Percentiles rank a stretch among this genome's conserved stretches.
Conservation (phyloP, 2,797 vertebrate species). For the Rhodeus uyekii region DNA sequence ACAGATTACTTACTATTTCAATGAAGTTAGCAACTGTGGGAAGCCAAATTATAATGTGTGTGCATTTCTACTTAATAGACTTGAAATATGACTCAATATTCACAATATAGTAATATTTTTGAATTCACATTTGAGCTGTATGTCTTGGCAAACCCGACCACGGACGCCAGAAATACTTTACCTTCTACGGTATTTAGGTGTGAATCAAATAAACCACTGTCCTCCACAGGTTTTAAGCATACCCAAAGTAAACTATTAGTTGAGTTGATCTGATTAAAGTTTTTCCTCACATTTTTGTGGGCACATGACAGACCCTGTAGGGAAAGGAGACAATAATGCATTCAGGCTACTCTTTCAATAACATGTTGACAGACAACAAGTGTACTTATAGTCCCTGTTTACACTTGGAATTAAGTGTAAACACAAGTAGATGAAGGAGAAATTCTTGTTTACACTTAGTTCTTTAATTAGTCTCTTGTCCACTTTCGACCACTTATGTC, state of each 20-base stretch:
- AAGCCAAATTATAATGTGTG: background rate
- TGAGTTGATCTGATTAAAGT: constrained; percentile 10
- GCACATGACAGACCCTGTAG: background rate
- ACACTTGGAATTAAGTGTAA: too few species aligned
- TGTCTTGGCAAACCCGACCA: background rate
- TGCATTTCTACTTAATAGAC: background rate
- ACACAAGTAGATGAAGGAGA: background rate
- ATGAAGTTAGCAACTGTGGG: background rate
- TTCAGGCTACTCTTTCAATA: background rate
- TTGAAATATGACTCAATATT: background rate
- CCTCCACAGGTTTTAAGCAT: constrained; percentile 16
- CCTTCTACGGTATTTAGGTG: constrained; percentile 25
- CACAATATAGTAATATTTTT: background rate
- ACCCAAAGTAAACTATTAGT: background rate
- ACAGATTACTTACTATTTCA: background rate
- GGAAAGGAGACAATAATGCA: background rate
- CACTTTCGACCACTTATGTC: background rate
- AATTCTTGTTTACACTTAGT: too few species aligned
- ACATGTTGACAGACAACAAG: background rate
- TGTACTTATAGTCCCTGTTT: too few species aligned
- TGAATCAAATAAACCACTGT: constrained; percentile 13
- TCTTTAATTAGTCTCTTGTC: too few species aligned
- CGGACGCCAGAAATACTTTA: background rate
- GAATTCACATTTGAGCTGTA: background rate
- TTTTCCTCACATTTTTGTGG: background rate